Conservation (phyloP, 1,140 invertebrate genomes). For the Hyles euphorbiae region DNA sequence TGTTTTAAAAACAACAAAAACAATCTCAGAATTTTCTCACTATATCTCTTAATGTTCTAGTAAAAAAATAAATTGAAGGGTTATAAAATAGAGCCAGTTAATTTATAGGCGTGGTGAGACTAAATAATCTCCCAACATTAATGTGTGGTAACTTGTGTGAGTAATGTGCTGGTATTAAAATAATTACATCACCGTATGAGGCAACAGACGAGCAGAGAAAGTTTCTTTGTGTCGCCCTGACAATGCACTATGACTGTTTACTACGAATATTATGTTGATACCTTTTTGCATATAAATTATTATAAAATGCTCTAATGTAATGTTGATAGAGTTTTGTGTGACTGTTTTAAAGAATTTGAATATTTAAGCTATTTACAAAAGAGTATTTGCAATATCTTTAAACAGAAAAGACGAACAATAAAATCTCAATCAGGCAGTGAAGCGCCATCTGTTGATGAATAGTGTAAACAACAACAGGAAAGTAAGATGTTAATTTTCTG, state of each 20-base stretch:
- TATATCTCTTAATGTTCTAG: no score
- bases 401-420: background rate
- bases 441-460: conserved; percentile 43
- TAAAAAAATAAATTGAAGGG: no score
- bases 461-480: conserved; percentile 11
- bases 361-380: no score
- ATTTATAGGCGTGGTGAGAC: background rate
- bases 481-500: conserved; percentile 16
- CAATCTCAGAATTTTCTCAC: no score
- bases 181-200: conserved; percentile 28
- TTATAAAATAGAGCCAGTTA: background rate
- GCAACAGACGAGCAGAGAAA: conserved; percentile 24
- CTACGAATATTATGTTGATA: background rate
- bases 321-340: no score
- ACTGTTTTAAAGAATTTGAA: no score
- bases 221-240: conserved; percentile 24
- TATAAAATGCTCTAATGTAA: no score
- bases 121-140: background rate
- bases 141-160: conserved; percentile 9
- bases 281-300: no score
- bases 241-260: conserved; percentile 11
- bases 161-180: conserved; percentile 21
- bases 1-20: no score
- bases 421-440: background rate
- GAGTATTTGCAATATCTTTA: background rate